A percentile compares a stretch with the other conserved stretches of the same genome.
Evolutionary conservation across 30 jellyfish, hydroid and myxozoan species (phyloP).

Genomic region (Aurelia aurita complex sp. Pacific): DNA sequence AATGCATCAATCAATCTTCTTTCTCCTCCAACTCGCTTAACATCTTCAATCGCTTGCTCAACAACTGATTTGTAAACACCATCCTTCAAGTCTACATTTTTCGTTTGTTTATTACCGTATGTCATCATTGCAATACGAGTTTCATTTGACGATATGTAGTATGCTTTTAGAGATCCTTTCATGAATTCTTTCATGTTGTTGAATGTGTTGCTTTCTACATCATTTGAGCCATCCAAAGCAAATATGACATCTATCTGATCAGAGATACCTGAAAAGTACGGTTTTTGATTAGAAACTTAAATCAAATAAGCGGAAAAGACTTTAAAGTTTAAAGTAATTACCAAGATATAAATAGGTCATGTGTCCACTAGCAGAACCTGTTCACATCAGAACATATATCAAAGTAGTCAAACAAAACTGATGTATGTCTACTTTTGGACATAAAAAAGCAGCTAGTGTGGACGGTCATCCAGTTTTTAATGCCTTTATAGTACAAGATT

Average conservation of each 20-base stretch:
- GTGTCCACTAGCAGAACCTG: too few relatives aligned
- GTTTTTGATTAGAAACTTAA: too few relatives aligned
- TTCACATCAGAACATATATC: too few relatives aligned
- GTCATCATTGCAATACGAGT: constrained; percentile 49
- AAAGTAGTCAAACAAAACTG: too few relatives aligned
- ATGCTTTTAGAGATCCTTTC: constrained; percentile 40
- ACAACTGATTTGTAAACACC: constrained; percentile 29
- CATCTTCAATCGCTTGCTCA: constrained; percentile 25
- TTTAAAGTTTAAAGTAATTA: too few relatives aligned
- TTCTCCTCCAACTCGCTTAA: constrained; percentile 52
- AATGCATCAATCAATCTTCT: constrained; percentile 34
- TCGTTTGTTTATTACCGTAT: constrained; percentile 29
- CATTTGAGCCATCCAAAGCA: constrained; percentile 71
- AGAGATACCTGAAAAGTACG: constrained; percentile 33
- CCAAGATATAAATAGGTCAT: too few relatives aligned
- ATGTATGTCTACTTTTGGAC: too few relatives aligned
- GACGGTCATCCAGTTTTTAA: too few relatives aligned
- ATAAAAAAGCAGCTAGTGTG: too few relatives aligned
- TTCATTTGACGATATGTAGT: constrained; percentile 23
- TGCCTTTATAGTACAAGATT: too few relatives aligned
- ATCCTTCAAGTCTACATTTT: constrained; percentile 3
- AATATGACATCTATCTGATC: constrained; percentile 72
- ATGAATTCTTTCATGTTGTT: constrained; percentile 47
- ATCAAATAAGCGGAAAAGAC: too few relatives aligned
- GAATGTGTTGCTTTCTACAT: constrained; percentile 6